Conservation (phyloP, 2,888 invertebrate genomes). For the Caenorhabditis drosophilae region DNA sequence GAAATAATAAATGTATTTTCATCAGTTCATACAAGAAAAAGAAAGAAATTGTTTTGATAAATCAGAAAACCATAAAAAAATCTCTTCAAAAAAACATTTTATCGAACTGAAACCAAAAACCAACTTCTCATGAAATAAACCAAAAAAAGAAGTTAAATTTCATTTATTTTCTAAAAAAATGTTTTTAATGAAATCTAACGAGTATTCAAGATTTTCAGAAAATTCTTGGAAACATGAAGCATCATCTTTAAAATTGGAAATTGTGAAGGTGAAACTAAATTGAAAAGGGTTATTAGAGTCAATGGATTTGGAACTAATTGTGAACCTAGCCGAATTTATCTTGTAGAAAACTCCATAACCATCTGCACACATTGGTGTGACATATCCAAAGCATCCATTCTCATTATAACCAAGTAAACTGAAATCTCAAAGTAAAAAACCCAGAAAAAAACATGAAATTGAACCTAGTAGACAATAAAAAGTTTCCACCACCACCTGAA, state of each 20-base stretch:
- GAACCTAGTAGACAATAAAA: conserved; percentile 43
- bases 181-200: conserved; percentile 32
- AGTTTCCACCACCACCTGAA: conserved; percentile 43
- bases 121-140: no score
- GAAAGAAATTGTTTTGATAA: no score
- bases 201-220: conserved; percentile 31
- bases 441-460: neutral
- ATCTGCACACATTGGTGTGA: conserved; percentile 76
- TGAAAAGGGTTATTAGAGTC: neutral
- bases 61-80: no score
- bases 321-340: conserved; percentile 69
- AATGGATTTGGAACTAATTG: neutral
- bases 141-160: no score
- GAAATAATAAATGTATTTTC: no score
- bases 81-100: no score
- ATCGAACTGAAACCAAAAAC: no score
- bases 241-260: conserved; percentile 24
- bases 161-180: neutral
- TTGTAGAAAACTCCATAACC: conserved; percentile 77
- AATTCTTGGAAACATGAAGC: conserved; percentile 26
- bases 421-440: neutral
- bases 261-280: conserved; percentile 40
- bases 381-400: conserved; percentile 73
- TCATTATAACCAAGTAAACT: conserved; percentile 47
- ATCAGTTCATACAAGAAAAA: no score